These are phyloP conservation scores for Aspidiotus destructor DNA, from an alignment of 2,888 invertebrate genomes.

Conservation along the genomic window DNA sequence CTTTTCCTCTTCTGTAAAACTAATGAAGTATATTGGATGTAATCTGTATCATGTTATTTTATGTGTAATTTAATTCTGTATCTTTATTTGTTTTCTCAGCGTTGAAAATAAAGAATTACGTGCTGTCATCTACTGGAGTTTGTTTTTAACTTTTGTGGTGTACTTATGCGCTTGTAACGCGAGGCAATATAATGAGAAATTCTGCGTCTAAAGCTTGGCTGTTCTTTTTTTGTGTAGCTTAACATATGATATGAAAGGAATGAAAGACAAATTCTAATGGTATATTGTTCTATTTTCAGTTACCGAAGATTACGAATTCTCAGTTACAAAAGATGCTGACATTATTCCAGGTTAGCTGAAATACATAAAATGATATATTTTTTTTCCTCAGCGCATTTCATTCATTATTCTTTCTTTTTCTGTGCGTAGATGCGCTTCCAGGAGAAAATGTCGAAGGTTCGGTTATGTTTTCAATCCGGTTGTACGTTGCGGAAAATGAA, in stretches of 20 bases:
- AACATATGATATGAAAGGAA: no score
- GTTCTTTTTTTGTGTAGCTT: no score
- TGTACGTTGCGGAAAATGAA: conserved; percentile 75
- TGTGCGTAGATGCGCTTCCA: conserved; percentile 37
- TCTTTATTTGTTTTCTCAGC: no score
- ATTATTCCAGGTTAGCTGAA: conserved; percentile 1
- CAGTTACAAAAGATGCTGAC: conserved; percentile 58
- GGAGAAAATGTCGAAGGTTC: conserved; percentile 60
- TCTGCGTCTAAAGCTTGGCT: no score
- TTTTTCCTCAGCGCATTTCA: background rate
- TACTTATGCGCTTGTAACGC: no score
- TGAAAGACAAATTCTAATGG: background rate
- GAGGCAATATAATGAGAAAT: no score
- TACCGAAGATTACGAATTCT: conserved; percentile 61
- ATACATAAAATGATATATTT: background rate
- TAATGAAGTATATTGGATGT: no score
- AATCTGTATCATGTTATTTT: background rate
- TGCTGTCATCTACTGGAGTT: no score
- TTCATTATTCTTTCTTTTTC: background rate
- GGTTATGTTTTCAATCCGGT: conserved; percentile 70
- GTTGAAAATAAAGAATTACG: no score
- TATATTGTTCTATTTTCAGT: conserved; percentile 8
- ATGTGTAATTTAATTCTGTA: background rate
- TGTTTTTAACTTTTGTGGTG: no score
- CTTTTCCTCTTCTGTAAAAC: background rate